Evolutionary conservation across 2,888 invertebrate species (phyloP).

Genomic region (Cephus spinipes): DNA sequence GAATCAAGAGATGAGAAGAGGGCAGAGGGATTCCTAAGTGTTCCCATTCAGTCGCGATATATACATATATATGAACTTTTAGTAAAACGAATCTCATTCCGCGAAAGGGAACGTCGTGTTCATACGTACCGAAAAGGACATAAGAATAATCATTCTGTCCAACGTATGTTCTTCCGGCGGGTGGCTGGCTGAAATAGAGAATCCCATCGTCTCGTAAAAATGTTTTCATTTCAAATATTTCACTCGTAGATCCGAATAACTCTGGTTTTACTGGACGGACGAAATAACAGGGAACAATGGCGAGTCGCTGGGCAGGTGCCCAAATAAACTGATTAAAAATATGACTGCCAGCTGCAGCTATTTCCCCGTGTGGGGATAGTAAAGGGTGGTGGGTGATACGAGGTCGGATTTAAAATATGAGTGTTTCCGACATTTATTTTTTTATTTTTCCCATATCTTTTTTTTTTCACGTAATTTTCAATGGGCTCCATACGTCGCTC

Average conservation of each 20-base stretch:
- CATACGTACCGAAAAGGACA: not conserved
- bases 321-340: constrained; percentile 26
- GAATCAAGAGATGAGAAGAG: not conserved
- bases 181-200: not conserved
- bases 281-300: constrained; percentile 12
- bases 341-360: constrained; percentile 9
- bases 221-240: constrained; percentile 12
- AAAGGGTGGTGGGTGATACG: too few species aligned
- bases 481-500: not conserved
- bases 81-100: not conserved
- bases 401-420: not conserved
- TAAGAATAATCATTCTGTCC: not conserved
- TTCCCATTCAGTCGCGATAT: not conserved
- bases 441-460: too few species aligned
- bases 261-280: constrained; percentile 10
- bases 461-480: not conserved
- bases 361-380: not conserved
- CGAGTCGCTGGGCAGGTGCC: constrained; percentile 11
- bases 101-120: not conserved
- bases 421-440: not conserved
- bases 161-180: not conserved
- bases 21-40: constrained; percentile 9
- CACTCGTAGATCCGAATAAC: not conserved
- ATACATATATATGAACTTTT: not conserved
- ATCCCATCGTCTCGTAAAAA: not conserved